A percentile compares a stretch with the other conserved stretches of the same genome.
phyloP scores from a whole-genome alignment of 2,113 vertebrate genomes.

The Cochlearius cochlearius region DNA sequence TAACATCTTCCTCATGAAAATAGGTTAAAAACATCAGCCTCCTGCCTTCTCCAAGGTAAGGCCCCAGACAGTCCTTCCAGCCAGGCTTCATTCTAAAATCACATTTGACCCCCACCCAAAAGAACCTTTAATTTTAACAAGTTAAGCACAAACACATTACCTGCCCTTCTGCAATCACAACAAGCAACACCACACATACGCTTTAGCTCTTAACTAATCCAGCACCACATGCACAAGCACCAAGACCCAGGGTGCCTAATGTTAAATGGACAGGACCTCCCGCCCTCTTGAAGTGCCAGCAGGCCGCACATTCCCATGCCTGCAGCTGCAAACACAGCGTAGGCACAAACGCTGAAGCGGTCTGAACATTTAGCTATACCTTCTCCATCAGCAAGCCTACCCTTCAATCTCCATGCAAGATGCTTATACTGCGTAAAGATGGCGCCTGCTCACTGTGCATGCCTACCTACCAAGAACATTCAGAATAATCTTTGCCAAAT shows the following conservation, averaged over 20 bases:
- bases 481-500: not conserved
- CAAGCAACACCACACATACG: fast-evolving
- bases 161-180: not conserved
- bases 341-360: not conserved
- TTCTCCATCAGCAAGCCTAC: not conserved
- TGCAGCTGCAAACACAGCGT: not conserved
- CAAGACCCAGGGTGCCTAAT: fast-evolving
- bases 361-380: not conserved
- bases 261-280: not conserved
- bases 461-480: not conserved
- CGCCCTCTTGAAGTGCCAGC: fast-evolving
- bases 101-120: not conserved
- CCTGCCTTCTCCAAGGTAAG: not conserved
- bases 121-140: not conserved
- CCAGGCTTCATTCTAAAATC: not conserved
- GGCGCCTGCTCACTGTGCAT: not conserved
- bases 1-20: not conserved
- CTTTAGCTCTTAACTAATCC: not conserved
- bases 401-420: not conserved
- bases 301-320: not conserved
- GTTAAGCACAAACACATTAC: not conserved
- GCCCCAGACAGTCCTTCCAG: not conserved
- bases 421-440: not conserved
- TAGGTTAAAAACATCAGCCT: not conserved
- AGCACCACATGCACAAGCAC: fast-evolving